phyloP scores from a whole-genome alignment of 2,888 invertebrate genomes.

The Neoitamus cyanurus region DNA sequence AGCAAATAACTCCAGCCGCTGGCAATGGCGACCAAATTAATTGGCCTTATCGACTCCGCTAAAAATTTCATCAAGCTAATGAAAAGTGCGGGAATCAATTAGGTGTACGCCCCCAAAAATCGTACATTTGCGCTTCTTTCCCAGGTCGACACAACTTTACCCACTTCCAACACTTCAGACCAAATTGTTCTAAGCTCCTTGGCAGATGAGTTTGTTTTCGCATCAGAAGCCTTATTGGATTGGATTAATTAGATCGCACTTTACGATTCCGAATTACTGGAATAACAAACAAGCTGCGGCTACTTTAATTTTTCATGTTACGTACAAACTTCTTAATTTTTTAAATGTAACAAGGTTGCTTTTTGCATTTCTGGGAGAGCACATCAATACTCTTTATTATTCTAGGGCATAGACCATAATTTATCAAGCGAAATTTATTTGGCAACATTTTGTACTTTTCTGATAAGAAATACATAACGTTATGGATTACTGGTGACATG shows the following conservation, averaged over 20 bases:
- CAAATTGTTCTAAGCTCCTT: not conserved
- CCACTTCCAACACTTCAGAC: not conserved
- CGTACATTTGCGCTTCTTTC: not conserved
- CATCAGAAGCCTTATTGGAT: not conserved
- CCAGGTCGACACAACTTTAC: not conserved
- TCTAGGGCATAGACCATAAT: not conserved
- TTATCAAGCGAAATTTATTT: no score
- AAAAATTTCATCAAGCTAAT: constrained; percentile 17
- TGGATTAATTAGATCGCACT: not conserved
- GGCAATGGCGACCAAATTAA: not conserved
- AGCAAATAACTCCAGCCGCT: not conserved
- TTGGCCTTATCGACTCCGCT: not conserved
- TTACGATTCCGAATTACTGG: not conserved
- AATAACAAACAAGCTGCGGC: not conserved
- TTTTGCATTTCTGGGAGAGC: not conserved
- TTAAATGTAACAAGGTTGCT: not conserved
- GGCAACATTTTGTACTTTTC: no score
- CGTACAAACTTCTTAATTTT: not conserved
- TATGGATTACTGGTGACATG: no score
- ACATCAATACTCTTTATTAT: not conserved
- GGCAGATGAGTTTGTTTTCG: not conserved
- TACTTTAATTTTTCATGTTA: not conserved
- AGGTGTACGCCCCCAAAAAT: not conserved
- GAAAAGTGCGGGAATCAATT: constrained; percentile 2
- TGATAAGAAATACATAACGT: no score